Conservation (phyloP, 1,140 invertebrate species). For the Ruditapes philippinarum region DNA sequence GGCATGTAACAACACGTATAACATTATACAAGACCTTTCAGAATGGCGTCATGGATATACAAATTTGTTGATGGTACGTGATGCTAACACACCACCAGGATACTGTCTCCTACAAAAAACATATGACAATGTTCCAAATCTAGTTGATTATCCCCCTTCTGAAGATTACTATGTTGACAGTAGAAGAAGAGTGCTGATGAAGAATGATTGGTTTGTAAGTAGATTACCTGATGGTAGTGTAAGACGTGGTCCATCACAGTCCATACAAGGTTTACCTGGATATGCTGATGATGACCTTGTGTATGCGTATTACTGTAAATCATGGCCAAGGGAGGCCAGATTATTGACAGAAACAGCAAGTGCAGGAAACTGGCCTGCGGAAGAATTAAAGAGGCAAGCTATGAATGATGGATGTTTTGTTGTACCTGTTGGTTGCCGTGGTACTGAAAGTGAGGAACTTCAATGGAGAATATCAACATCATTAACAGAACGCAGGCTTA, state of each 20-base stretch:
- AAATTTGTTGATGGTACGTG: not conserved
- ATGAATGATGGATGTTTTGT: not conserved
- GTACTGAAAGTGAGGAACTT: not conserved
- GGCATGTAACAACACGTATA: not conserved
- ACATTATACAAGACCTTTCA: not conserved
- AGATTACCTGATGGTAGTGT: too few relatives aligned
- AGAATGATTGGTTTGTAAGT: not conserved
- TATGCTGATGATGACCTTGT: not conserved
- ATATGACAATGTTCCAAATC: not conserved
- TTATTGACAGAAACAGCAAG: not conserved
- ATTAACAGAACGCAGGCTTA: not conserved
- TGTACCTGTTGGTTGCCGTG: not conserved
- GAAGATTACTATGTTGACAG: too few relatives aligned
- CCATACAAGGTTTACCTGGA: too few relatives aligned
- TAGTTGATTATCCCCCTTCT: too few relatives aligned
- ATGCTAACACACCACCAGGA: not conserved
- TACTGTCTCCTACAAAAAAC: not conserved
- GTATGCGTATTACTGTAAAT: not conserved
- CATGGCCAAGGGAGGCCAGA: not conserved
- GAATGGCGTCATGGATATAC: not conserved
- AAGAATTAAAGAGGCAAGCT: not conserved
- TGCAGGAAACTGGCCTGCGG: not conserved
- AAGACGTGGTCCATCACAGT: too few relatives aligned
- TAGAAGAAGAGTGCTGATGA: not conserved
- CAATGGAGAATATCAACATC: not conserved